These are phyloP conservation scores for Mormyrus iriodes DNA, from an alignment of 2,113 vertebrate genomes.

Conservation along the genomic window DNA sequence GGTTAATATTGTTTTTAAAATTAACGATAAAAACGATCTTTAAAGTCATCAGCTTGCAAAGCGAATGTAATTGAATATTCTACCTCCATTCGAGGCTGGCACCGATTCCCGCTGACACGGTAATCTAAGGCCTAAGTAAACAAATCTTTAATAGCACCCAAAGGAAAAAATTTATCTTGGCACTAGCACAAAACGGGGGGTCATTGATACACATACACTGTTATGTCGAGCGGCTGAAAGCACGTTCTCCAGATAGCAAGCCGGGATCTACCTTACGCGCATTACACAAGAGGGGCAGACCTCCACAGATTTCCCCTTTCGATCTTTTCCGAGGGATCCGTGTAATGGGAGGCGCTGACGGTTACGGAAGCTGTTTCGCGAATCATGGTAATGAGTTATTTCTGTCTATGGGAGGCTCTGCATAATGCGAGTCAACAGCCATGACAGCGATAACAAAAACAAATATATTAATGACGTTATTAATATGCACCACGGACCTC, in stretches of 20 bases:
- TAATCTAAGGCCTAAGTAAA: background rate
- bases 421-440: background rate
- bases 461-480: conserved; percentile 2
- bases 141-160: background rate
- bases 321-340: background rate
- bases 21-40: background rate
- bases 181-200: background rate
- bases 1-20: background rate
- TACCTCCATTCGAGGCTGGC: background rate
- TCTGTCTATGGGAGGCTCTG: background rate
- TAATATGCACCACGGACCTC: background rate
- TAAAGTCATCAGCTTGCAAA: background rate
- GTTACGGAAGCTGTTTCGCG: background rate
- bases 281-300: background rate
- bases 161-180: conserved; percentile 1
- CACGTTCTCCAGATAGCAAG: background rate
- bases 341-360: background rate
- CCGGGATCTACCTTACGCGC: background rate
- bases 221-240: too few relatives aligned
- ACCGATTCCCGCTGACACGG: background rate
- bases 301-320: background rate
- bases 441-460: conserved; percentile 1
- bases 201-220: background rate
- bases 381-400: background rate
- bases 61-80: background rate